Base-by-base conservation (phyloP, 1,140 invertebrate genomes). In the Leptonema lineaticorne region DNA sequence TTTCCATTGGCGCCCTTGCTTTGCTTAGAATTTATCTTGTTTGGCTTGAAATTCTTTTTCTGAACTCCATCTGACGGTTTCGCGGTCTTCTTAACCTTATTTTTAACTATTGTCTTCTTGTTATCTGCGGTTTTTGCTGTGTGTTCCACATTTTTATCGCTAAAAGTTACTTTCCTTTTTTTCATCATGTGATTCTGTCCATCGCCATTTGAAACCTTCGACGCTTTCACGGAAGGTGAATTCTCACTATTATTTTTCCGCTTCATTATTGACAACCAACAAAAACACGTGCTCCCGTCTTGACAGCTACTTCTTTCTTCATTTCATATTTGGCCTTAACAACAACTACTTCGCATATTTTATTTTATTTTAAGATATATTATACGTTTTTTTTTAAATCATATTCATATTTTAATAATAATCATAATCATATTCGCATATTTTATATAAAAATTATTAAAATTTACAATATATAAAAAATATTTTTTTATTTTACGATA, bases 1-100 rank as follows among this genome's bases (percentile, higher is more conserved):
- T 45, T 62, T 9, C 6, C 14, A 58, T 58, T 58, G 14, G 26
- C 29, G 11, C 59, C 59, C 11, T 62, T 62, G 16, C 14, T 37
- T 1, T 7, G 5, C 45, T 62, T 62, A 26, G 11, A 26, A 2
- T 24, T 24, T 7, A 8, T 8, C 9, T 53, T 53, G 8, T 53
- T 53, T 26, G 37, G 37, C 9, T 41, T 60, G 28, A 24, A 41
- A 41, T 1, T 41, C 14, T 20, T 41, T 37, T 60, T 60, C 7
- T n/a, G 29, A 9, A n/a, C 16, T 7, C 33, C 24, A 60, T 28
- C 26, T 58, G 14, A 16, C 28, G 56, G 20, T 27, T 58, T 58
- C 11, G 56, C 3, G 8, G 11, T 27, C 1, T 26, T 30, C 56
- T 29, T 27, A 22, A 22, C 45, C n/a, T n/a, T n/a, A n/a, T n/a